Conservation (phyloP, 1,140 invertebrate species). For the Drosophila novamexicana region DNA sequence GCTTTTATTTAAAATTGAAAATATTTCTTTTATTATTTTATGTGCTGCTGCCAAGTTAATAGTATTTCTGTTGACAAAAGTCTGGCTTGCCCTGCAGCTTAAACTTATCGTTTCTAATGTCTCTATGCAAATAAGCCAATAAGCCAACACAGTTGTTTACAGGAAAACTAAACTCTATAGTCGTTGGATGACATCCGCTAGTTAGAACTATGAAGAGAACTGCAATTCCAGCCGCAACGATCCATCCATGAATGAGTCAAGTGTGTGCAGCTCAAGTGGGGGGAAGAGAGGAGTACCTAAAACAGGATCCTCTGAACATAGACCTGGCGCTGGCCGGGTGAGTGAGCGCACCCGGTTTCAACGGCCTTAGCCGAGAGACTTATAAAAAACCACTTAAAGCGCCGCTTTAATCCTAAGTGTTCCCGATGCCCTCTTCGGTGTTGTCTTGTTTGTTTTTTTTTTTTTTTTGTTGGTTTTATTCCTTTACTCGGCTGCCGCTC, state of each 20-base stretch:
- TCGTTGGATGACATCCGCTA: constrained; percentile 21
- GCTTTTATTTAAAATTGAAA: too few relatives aligned
- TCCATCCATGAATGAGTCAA: constrained; percentile 46
- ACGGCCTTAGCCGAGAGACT: constrained; percentile 23
- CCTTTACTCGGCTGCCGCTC: constrained; percentile 50
- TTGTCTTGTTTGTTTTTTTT: constrained; percentile 32
- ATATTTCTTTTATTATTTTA: too few relatives aligned
- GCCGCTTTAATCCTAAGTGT: constrained; percentile 67
- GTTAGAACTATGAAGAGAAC: constrained; percentile 7
- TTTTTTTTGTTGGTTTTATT: constrained; percentile 30
- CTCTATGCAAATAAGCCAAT: too few relatives aligned
- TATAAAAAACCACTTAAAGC: constrained; percentile 74
- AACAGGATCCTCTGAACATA: constrained; percentile 45
- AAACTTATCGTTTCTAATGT: too few relatives aligned
- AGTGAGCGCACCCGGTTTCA: constrained; percentile 37
- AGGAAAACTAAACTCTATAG: constrained; percentile 14
- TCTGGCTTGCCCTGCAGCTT: too few relatives aligned
- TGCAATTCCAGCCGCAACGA: constrained; percentile 19
- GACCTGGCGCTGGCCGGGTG: constrained; percentile 25
- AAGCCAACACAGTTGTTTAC: too few relatives aligned
- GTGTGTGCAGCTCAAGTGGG: constrained; percentile 20
- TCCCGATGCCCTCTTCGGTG: constrained; percentile 21
- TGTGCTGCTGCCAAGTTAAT: too few relatives aligned
- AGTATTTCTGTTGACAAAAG: too few relatives aligned
- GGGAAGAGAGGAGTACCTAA: constrained; percentile 7